phyloP scores from a whole-genome alignment of 2,797 vertebrate species.

The Anolis apletophallus region DNA sequence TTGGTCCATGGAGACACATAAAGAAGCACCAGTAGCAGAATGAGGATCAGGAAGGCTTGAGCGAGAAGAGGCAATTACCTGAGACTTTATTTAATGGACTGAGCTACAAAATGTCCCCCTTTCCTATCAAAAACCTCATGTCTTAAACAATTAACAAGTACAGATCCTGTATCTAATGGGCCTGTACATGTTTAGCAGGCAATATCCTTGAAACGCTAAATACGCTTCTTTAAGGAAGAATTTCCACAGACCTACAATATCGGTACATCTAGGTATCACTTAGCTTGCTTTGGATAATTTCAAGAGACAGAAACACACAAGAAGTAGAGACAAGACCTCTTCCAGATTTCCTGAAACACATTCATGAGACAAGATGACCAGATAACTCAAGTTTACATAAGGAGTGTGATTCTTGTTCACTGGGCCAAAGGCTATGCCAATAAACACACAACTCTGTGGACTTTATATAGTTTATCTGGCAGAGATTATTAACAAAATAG shows the following conservation, averaged over 20 bases:
- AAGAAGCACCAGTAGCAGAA: neutral
- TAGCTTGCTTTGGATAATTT: neutral
- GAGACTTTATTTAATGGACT: neutral
- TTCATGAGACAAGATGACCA: neutral
- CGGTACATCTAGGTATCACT: neutral
- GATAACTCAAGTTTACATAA: neutral
- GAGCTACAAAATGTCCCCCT: neutral
- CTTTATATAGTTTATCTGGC: neutral
- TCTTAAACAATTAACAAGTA: neutral
- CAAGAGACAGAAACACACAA: neutral
- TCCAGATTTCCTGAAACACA: slow-evolving; percentile 6
- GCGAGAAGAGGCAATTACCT: neutral
- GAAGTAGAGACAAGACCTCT: neutral
- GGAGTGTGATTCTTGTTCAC: neutral
- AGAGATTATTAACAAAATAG: neutral
- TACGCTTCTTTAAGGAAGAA: neutral
- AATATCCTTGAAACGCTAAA: neutral
- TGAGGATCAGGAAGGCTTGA: neutral
- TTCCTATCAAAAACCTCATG: neutral
- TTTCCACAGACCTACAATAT: neutral
- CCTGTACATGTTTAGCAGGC: neutral
- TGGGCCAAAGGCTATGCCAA: neutral
- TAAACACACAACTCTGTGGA: neutral
- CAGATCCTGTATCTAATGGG: neutral
- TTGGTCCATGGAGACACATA: neutral